Evolutionary conservation across 2,888 invertebrate species (phyloP), one percentile per base, ranked within the genome.

Genomic region (Oxystoma pomonae): DNA sequence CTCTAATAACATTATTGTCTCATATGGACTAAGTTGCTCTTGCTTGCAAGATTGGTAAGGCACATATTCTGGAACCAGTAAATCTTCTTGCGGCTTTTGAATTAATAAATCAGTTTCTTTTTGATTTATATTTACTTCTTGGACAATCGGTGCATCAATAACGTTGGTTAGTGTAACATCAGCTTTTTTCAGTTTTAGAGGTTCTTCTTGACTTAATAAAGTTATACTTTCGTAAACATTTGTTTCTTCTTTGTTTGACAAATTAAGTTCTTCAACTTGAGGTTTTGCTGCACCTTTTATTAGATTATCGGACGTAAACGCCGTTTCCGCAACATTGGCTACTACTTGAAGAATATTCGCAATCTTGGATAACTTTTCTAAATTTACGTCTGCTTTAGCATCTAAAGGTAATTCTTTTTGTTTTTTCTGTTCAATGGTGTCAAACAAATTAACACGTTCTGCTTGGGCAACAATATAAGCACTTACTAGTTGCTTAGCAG

Each of bases 121-220:
- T 66, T 80, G 79, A 66, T 74, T 71, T 19, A 74, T 68, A 22
- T 77, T 64, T 20, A 79, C 74, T 72, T 81, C 77, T 18, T 75
- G 76, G 50, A 81, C 74, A 55, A 75, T 65, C 2, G 72, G 72
- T 20, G 71, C 64, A 60, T 72, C 61, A 76, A 65, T 63, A 69
- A 71, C 63, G 64, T 74, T 70, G 70, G 78, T 77, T 17, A 77
- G 66, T 64, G 74, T 72, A 58, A 76, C 60, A 50, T 72, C 73
- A n/a, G 75, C 78, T 51, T 73, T 72, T 61, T 73, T 69, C 20
- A 69, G 68, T 53, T 68, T 65, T 17, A 73, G 55, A 20, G 16
- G 12, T 5, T 52, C 16, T 12, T 57, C 18, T 53, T 58, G 56
- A 21, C 49, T 52, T 3, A 62, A 19, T 17, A 58, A 16, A 19